Evolutionary conservation across 2,888 invertebrate genomes (phyloP), one percentile per base, ranked within the genome.

Genomic region (Drosophila robusta): DNA sequence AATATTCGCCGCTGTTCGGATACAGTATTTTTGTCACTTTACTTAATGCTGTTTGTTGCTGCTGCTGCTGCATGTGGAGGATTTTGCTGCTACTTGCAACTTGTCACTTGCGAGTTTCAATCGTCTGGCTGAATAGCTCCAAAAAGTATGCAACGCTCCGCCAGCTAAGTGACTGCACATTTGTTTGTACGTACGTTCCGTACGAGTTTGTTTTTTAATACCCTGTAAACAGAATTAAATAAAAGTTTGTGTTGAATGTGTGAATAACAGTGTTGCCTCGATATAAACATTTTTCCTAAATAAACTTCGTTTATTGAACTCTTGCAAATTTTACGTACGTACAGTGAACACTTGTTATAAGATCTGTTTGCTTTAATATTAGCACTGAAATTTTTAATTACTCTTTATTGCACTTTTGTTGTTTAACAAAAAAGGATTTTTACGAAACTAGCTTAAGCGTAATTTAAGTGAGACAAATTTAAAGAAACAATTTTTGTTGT

Each of bases 1-100:
- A 75, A 81, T 81, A 78, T 81, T 78, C 74, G 60, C 64, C 64
- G 70, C 54, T 75, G 70, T 67, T 70, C 54, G 65, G 63, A 65
- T 50, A 49, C 60, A 78, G 50, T 67, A 72, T 80, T 83, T 75
- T 73, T 75, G 70, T 66, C 76, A 70, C 71, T 80, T 70, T 66
- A 80, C 68, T 62, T 62, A 70, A 73, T 68, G 65, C 50, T 44
- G 29, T 36, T 50, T 44, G 70, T 61, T 63, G 58, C 18, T 38
- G 41, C 39, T 45, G 46, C 5, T 29, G 51, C 18, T 58, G 56
- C 49, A 14, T 3, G 32, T 11, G 2, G 1, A 29, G n/a, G 9
- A 7, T 42, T 36, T 5, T 52, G 29, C 54, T 52, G 34, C 47
- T 12, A 69, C 51, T 58, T 75, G 67, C 42, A 32, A 46, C 57